Evolutionary conservation across 2,113 vertebrate genomes (phyloP).

Genomic region (Atlantisia rogersi): DNA sequence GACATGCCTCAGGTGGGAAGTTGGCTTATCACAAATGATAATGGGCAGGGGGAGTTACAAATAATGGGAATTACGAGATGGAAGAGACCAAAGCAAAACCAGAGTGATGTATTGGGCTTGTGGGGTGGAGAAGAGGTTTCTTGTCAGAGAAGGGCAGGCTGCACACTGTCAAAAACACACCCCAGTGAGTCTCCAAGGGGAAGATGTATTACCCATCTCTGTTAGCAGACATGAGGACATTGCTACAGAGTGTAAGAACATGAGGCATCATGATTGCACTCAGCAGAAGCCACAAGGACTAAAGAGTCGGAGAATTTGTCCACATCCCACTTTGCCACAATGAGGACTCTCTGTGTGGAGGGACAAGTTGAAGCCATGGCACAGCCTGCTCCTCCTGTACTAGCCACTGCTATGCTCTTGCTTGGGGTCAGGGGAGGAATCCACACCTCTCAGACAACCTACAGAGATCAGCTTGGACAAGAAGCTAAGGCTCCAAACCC

Average conservation of each 20-base stretch:
- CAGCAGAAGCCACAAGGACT: background rate
- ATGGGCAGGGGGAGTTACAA: background rate
- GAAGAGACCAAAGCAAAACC: background rate
- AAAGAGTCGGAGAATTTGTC: background rate
- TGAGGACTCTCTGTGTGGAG: accelerated
- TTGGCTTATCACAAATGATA: background rate
- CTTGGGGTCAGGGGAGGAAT: background rate
- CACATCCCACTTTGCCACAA: background rate
- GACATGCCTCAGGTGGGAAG: background rate
- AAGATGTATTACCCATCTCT: no score
- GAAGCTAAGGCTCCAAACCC: background rate
- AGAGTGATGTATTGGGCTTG: background rate
- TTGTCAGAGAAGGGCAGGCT: background rate
- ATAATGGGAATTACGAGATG: background rate
- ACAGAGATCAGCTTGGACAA: background rate
- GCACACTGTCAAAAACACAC: accelerated
- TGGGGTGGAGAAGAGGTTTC: background rate
- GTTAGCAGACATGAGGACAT: background rate
- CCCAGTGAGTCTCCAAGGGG: accelerated
- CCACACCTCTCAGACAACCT: background rate
- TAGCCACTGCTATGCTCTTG: background rate
- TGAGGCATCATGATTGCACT: accelerated
- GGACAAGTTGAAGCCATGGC: background rate
- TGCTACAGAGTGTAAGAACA: background rate
- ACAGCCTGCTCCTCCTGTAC: background rate